Base-by-base conservation (phyloP, 2,797 vertebrate genomes). In the Enteromius treurensis region DNA sequence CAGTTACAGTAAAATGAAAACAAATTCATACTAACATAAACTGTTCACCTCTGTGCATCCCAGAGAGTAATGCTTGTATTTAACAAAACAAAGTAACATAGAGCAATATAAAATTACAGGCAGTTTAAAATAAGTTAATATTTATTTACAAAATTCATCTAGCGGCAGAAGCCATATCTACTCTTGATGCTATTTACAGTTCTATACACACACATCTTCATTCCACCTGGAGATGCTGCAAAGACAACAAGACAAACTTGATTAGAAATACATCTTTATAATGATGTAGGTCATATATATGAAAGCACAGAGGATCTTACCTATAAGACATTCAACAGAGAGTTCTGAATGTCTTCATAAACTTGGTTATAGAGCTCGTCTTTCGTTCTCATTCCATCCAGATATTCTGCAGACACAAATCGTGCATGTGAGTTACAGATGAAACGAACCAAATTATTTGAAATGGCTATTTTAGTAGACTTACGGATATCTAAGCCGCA, bases 281-380 rank as follows among this genome's bases (percentile, higher is more conserved):
- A 82, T 55, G 10, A 19, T 13, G n/a, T 1, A 73, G 23, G 40
- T 3, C 47, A 49, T 6, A 5, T 9, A 2, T 3, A 10, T 0
- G 1, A 10, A 65, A 71, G 19, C 17, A 68, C 13, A 1, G 1
- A 55, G 13, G 10, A 0, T 17, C 32, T 90, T 88, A 94, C 95
- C 95, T 97, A 96, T 90, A 88, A 94, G 67, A 75, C 78, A 77
- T 97, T 97, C n/a, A 98, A 90, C 75, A 98, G 87, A 0, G 88
- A 92, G 91, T 98, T 98, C 83, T 96, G 96, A 78, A 97, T 90
- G 23, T 96, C 95, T 84, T 96, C 95, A 5, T 94, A 95, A 32
- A 95, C 97, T 55, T 91, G 86, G 79, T 88, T 93, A 90, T 95
- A 97, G 70, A 98, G 94, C 0, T 95, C 91, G 0, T 96, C 96